Percentiles rank a stretch among this genome's conserved stretches.
phyloP scores from a whole-genome alignment of 1,140 invertebrate genomes.

The Oreohelix idahoensis region DNA sequence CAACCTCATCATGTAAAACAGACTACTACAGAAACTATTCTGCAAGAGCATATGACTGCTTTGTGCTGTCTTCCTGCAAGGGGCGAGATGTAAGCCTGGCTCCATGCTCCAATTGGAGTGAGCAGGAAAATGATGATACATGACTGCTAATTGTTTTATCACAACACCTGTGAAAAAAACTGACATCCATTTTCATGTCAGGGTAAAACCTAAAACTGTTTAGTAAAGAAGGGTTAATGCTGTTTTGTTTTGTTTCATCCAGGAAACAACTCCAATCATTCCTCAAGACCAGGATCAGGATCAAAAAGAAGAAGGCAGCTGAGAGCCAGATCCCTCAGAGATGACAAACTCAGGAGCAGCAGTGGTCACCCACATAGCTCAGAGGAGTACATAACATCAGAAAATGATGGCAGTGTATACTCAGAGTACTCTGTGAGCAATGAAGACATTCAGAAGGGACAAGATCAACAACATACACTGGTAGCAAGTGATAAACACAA shows the following conservation, averaged over 20 bases:
- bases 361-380: conserved; percentile 51
- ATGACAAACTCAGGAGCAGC: conserved; percentile 43
- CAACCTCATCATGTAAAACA: too few relatives aligned
- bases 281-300: conserved; percentile 62
- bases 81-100: too few relatives aligned
- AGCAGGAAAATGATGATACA: too few relatives aligned
- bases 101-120: too few relatives aligned
- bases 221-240: too few relatives aligned
- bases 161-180: too few relatives aligned
- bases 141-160: too few relatives aligned
- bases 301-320: conserved; percentile 53
- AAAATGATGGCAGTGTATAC: conserved; percentile 60
- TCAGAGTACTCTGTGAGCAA: conserved; percentile 60
- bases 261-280: conserved; percentile 56
- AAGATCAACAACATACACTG: not conserved
- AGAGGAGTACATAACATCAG: conserved; percentile 67
- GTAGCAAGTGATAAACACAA: not conserved
- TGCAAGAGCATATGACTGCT: too few relatives aligned
- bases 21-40: too few relatives aligned
- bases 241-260: conserved; percentile 39
- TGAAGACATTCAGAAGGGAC: not conserved
- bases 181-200: too few relatives aligned
- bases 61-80: too few relatives aligned
- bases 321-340: conserved; percentile 20
- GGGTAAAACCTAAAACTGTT: too few relatives aligned